Base-by-base conservation (phyloP, 2,113 vertebrate genomes). In the Neolamprologus fasciatus region DNA sequence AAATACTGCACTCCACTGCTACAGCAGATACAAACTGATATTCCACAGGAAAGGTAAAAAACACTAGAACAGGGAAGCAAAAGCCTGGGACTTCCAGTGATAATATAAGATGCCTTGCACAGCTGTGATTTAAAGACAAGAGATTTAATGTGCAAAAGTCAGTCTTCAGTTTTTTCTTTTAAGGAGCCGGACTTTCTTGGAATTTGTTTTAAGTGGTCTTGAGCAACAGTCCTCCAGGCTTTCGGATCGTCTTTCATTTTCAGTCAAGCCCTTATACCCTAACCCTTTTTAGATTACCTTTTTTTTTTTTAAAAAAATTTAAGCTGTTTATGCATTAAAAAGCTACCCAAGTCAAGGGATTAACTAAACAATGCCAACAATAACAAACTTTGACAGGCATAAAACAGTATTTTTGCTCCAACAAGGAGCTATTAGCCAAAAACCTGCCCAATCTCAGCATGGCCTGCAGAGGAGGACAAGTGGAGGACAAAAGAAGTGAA, bases 401-500 rank as follows among this genome's bases (percentile, higher is more conserved):
- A 40, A 21, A 66, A 66, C 17, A 2, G 19, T 40, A 13, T 37
- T 40, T 66, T 68, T 68, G 66, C 21, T 23, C 13, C 66, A 42
- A 23, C 31, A 42, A 71, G 5, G 37, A 71, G 35, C 66, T 71
- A 42, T 26, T 42, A 42, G 2, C 37, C 66, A 71, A 45, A 71
- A 10, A 26, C 1, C 4, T 66, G 3, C 61, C 31, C 61, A 66
- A 63, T 63, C 9, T 63, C 31, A 35, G 58, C 31, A 63, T 63
- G 58, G 31, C 17, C 16, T 63, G 16, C 58, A 63, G 16, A 33
- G 35, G 5, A 42, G n/a, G 66, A 42, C 12, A 2, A 71, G n/a
- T 16, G n/a, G 66, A 71, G n/a, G 66, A 71, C 66, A 42, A 68
- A 68, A 68, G 63, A 71, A 40, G 17, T 23, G 63, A 14, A 40